phyloP scores from a whole-genome alignment of 2,888 invertebrate genomes.

The Busseola fusca region DNA sequence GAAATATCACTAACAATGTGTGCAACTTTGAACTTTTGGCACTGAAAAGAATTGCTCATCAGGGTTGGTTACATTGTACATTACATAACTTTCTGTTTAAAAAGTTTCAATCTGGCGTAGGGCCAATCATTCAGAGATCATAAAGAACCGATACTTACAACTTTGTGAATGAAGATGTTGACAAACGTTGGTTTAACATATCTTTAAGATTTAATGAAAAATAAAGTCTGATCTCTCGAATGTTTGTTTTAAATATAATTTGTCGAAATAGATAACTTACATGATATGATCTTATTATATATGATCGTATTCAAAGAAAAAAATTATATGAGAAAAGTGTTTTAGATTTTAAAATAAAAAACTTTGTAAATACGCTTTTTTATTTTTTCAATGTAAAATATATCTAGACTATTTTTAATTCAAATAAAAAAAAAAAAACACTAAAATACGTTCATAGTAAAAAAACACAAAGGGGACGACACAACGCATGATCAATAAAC shows the following conservation, averaged over 20 bases:
- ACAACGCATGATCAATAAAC: conserved; percentile 37
- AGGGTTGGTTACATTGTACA: conserved; percentile 24
- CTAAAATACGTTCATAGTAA: not conserved
- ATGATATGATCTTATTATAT: not conserved
- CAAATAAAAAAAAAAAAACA: not conserved
- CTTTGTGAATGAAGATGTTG: conserved; percentile 45
- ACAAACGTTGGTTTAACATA: conserved; percentile 33
- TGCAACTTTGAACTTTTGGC: not conserved
- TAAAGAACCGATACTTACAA: conserved; percentile 33
- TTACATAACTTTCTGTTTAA: conserved; percentile 25
- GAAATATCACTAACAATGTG: not conserved
- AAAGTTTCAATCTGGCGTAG: conserved; percentile 33
- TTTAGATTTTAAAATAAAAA: not conserved
- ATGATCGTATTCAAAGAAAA: not conserved
- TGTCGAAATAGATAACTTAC: not conserved
- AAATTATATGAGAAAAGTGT: not conserved
- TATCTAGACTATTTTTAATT: not conserved
- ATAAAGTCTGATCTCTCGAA: conserved; percentile 3
- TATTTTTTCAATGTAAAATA: not conserved
- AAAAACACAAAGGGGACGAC: conserved; percentile 20
- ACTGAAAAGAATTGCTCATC: conserved; percentile 12
- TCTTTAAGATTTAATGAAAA: conserved; percentile 6
- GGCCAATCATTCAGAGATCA: conserved; percentile 30
- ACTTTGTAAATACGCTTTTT: not conserved
- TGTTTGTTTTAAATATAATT: not conserved